phyloP scores from a whole-genome alignment of 2,113 vertebrate genomes.

The Prunella fulvescens region DNA sequence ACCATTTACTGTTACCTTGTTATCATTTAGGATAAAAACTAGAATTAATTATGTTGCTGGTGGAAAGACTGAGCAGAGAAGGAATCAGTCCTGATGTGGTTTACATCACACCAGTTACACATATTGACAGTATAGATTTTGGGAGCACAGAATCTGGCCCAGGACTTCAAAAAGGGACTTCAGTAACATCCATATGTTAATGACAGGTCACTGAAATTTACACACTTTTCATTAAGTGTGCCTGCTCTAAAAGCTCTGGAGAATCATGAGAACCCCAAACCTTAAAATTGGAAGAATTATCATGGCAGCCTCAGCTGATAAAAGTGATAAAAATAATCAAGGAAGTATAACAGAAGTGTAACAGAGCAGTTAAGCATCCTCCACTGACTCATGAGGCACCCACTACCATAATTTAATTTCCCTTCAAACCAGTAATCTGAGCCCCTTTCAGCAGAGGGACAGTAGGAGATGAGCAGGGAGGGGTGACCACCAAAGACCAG shows the following conservation, averaged over 20 bases:
- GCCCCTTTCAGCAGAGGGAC: neutral
- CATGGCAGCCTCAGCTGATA: neutral
- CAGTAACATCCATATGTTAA: constrained; percentile 21
- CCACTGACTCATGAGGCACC: neutral
- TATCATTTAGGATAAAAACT: constrained; percentile 39
- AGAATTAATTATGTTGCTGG: constrained; percentile 35
- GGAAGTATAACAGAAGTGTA: neutral
- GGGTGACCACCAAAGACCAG: neutral
- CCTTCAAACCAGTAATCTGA: neutral
- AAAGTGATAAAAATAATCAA: neutral
- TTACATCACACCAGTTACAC: neutral
- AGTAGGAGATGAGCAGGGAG: neutral
- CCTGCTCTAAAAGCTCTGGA: neutral
- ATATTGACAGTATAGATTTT: neutral
- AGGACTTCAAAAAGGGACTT: neutral
- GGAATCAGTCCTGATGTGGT: neutral
- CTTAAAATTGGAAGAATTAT: neutral
- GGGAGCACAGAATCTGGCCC: neutral
- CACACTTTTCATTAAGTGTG: neutral
- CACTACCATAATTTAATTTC: neutral
- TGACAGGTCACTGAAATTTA: constrained; percentile 4
- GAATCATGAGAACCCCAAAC: neutral
- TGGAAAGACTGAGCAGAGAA: constrained; percentile 34
- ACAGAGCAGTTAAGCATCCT: neutral
- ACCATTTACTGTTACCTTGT: constrained; percentile 25